phyloP scores from a whole-genome alignment of 2,888 invertebrate genomes.

The Ophioninae sp. region DNA sequence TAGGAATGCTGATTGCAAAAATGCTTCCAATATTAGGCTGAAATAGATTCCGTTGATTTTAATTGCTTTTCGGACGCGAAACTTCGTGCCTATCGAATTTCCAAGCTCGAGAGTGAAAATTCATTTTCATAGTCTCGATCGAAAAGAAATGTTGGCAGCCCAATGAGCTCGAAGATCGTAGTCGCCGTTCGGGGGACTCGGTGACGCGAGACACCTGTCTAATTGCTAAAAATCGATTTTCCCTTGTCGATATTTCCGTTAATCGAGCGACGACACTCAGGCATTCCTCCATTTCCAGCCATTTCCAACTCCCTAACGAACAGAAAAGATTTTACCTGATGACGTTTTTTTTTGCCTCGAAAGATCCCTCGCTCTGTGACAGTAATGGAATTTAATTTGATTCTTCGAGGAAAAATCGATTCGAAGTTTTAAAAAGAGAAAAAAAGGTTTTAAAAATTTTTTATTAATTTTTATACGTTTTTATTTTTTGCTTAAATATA shows the following conservation, averaged over 20 bases:
- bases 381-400: conserved; percentile 25
- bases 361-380: conserved; percentile 6
- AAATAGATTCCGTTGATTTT: background rate
- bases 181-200: background rate
- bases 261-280: conserved; percentile 36
- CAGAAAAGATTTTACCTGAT: conserved; percentile 4
- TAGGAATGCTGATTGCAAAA: too few relatives aligned
- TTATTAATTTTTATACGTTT: too few relatives aligned
- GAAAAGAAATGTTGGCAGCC: conserved; percentile 1
- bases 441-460: background rate
- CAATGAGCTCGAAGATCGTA: conserved; percentile 40
- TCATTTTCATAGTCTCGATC: background rate
- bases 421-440: background rate
- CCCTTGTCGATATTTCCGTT: conserved; percentile 49
- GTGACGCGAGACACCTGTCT: conserved; percentile 28
- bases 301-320: background rate
- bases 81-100: background rate
- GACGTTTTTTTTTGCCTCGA: conserved; percentile 15
- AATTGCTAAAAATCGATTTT: conserved; percentile 52
- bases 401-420: background rate
- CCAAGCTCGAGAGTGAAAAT: background rate
- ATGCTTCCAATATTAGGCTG: too few relatives aligned
- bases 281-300: conserved; percentile 4
- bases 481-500: too few relatives aligned
- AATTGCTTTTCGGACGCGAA: background rate